These are phyloP conservation scores for Mizuhopecten yessoensis DNA, from an alignment of 1,140 invertebrate species.

Conservation along the genomic window DNA sequence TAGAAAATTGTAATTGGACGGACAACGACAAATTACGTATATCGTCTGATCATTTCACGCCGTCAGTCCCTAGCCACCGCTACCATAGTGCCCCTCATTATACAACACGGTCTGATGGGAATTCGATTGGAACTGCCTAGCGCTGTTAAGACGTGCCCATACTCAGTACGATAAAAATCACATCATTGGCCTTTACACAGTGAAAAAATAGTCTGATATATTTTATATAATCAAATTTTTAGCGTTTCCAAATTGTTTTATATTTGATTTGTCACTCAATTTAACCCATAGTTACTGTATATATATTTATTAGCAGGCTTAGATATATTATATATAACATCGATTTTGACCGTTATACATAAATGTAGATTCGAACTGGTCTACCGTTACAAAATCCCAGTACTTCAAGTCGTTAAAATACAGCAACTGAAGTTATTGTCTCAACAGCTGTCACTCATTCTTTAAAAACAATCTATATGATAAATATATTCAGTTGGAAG, in stretches of 20 bases:
- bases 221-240: too few species aligned
- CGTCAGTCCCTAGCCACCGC: not conserved
- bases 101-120: not conserved
- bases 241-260: too few species aligned
- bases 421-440: not conserved
- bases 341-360: not conserved
- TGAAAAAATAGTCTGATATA: not conserved
- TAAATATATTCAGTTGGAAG: not conserved
- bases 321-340: not conserved
- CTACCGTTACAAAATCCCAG: not conserved
- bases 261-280: not conserved
- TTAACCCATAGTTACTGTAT: not conserved
- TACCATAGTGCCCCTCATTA: not conserved
- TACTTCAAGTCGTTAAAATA: not conserved
- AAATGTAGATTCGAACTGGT: not conserved
- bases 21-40: not conserved
- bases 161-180: not conserved
- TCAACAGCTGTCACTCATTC: not conserved
- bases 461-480: not conserved
- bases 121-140: not conserved
- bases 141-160: not conserved
- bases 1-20: constrained; percentile 12
- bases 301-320: not conserved
- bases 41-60: not conserved
- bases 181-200: not conserved